Conservation (phyloP, 2,797 vertebrate species). For the Champsocephalus gunnari region DNA sequence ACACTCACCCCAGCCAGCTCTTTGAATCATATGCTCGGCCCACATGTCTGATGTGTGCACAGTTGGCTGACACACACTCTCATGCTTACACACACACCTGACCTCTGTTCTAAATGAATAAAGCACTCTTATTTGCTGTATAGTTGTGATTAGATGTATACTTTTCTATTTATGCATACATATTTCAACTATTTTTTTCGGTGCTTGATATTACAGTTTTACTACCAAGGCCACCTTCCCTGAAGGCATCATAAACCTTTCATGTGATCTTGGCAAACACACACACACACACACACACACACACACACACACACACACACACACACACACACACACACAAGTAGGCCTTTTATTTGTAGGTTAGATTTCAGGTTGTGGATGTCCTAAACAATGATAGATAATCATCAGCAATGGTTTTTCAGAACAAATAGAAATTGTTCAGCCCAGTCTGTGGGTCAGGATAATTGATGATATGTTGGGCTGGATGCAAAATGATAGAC, state of each 20-base stretch:
- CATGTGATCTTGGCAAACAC: background rate
- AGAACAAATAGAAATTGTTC: background rate
- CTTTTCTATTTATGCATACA: background rate
- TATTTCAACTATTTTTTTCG: background rate
- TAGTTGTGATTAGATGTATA: background rate
- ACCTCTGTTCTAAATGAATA: conserved; percentile 1
- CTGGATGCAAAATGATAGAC: conserved; percentile 10
- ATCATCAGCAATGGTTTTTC: background rate
- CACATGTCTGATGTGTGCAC: conserved; percentile 37
- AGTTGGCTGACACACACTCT: conserved; percentile 22
- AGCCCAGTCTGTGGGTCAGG: conserved; percentile 7
- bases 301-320: too few relatives aligned
- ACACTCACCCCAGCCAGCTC: conserved; percentile 48
- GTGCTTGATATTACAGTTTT: background rate
- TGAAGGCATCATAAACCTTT: conserved; percentile 1
- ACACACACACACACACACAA: background rate
- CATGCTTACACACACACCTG: conserved; percentile 17
- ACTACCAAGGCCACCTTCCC: background rate
- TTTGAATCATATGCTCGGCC: conserved; percentile 28
- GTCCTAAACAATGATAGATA: background rate
- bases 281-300: too few relatives aligned
- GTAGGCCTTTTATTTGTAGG: background rate
- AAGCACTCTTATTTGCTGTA: background rate
- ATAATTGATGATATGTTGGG: conserved; percentile 19
- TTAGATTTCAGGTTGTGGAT: conserved; percentile 2